Evolutionary conservation across 1,140 invertebrate species (phyloP).

Genomic region (Tribolium castaneum): DNA sequence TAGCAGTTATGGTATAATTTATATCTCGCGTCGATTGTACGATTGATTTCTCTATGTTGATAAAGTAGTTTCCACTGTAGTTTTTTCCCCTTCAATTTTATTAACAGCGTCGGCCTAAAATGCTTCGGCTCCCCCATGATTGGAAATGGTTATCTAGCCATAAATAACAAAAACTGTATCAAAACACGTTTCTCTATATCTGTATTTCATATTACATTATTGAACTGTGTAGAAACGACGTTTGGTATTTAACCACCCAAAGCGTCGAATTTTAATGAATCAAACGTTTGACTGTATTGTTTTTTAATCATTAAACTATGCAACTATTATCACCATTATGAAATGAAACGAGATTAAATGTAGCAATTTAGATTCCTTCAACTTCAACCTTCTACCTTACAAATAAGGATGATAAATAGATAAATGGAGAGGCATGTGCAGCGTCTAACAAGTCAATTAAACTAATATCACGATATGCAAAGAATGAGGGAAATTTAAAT

Average conservation of each 20-base stretch:
- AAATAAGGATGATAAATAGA: background rate
- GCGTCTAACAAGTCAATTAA: background rate
- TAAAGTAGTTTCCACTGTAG: slow-evolving; percentile 29
- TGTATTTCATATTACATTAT: too few species aligned
- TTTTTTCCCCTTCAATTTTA: slow-evolving; percentile 17
- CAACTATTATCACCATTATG: too few species aligned
- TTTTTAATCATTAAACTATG: too few species aligned
- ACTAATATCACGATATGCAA: background rate
- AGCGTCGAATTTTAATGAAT: background rate
- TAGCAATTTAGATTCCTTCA: too few species aligned
- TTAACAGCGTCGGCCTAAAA: background rate
- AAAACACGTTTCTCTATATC: background rate
- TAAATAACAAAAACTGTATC: slow-evolving; percentile 18
- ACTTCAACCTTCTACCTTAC: too few species aligned
- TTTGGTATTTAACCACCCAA: too few species aligned
- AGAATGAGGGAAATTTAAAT: background rate
- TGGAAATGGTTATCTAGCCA: background rate
- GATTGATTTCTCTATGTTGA: slow-evolving; percentile 11
- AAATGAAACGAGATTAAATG: too few species aligned
- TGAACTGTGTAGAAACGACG: too few species aligned
- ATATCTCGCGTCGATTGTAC: background rate
- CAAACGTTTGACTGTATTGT: background rate
- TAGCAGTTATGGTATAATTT: slow-evolving; percentile 7
- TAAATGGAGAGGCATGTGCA: background rate
- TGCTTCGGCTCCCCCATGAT: slow-evolving; percentile 5